Conservation (phyloP, 2,797 vertebrate genomes). For the Enteromius paludinosus region DNA sequence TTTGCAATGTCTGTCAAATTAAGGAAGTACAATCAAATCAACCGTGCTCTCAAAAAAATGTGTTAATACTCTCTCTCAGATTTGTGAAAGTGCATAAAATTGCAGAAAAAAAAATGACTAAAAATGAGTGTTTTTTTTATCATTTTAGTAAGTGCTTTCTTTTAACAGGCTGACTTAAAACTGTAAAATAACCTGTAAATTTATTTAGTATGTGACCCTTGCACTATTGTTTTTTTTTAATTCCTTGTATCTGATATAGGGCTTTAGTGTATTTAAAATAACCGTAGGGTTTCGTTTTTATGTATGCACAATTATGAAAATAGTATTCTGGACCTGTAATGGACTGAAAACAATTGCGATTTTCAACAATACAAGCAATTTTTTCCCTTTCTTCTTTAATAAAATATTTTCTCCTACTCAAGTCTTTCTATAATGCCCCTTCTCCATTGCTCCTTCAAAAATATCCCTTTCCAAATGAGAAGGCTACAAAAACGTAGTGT, state of each 20-base stretch:
- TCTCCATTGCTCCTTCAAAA: constrained; percentile 18
- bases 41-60: neutral
- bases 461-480: constrained; percentile 15
- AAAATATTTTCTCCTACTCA: constrained; percentile 21
- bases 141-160: neutral
- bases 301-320: constrained; percentile 28
- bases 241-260: neutral
- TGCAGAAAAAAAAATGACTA: neutral
- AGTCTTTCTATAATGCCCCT: neutral
- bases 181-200: neutral
- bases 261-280: neutral
- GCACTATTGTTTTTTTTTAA: neutral
- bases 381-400: neutral
- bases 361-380: constrained; percentile 1
- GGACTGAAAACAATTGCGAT: neutral
- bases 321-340: constrained; percentile 8
- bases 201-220: neutral
- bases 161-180: neutral
- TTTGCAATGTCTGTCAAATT: neutral
- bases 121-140: neutral
- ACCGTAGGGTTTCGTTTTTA: neutral
- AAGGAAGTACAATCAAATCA: neutral
- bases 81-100: neutral
- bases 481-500: constrained; percentile 31
- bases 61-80: neutral